phyloP scores from a whole-genome alignment of 2,888 invertebrate genomes.

The Drosophila peninsularis region DNA sequence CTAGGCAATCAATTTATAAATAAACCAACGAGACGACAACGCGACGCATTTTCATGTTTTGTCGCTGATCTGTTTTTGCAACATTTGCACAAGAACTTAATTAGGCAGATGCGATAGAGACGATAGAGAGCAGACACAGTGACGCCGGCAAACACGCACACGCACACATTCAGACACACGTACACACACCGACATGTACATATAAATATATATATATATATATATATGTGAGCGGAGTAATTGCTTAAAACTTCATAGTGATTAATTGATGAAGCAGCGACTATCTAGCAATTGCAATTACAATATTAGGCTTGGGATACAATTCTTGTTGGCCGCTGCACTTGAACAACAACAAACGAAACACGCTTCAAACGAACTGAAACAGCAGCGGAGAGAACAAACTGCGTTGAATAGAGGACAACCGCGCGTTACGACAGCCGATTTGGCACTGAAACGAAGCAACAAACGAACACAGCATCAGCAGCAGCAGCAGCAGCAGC shows the following conservation, averaged over 20 bases:
- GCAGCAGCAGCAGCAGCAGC: constrained; percentile 17
- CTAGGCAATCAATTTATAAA: constrained; percentile 59
- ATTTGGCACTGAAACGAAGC: constrained; percentile 67
- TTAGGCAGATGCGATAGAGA: constrained; percentile 47
- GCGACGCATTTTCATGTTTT: constrained; percentile 50
- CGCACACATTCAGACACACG: constrained; percentile 25
- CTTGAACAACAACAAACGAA: constrained; percentile 50
- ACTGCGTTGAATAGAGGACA: constrained; percentile 15
- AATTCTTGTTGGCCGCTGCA: constrained; percentile 30
- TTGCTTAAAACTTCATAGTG: constrained; percentile 50
- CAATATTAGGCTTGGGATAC: constrained; percentile 56
- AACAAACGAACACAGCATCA: constrained; percentile 38
- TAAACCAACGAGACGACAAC: constrained; percentile 49
- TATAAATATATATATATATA: constrained; percentile 7
- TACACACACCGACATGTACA: constrained; percentile 3
- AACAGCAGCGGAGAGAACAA: constrained; percentile 11
- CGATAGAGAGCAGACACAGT: constrained; percentile 43
- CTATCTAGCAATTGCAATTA: constrained; percentile 37
- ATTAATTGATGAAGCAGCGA: constrained; percentile 30
- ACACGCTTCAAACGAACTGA: constrained; percentile 18
- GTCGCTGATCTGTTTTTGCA: constrained; percentile 47
- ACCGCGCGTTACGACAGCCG: constrained; percentile 60
- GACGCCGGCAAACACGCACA: constrained; percentile 49
- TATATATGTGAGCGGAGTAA: constrained; percentile 8
- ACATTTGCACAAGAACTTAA: constrained; percentile 61